Percentiles rank a stretch among this genome's conserved stretches.
Conservation (phyloP, 2,113 vertebrate genomes). For the Agapornis roseicollis region DNA sequence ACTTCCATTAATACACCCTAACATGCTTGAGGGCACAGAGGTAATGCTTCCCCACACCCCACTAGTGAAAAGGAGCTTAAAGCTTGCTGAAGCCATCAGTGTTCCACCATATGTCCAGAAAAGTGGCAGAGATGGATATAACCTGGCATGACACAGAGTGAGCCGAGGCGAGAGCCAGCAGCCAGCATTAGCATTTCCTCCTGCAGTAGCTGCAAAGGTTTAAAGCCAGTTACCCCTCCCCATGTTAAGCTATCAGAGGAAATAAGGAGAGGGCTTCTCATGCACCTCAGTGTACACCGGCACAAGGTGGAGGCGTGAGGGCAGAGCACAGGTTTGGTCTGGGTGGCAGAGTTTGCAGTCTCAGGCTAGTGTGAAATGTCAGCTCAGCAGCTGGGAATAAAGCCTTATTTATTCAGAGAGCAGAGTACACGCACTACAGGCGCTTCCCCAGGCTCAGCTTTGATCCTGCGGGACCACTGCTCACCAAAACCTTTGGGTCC, state of each 20-base stretch:
- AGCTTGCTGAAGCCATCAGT: neutral
- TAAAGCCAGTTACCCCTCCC: neutral
- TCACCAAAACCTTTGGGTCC: neutral
- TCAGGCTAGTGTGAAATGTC: neutral
- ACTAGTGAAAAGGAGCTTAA: neutral
- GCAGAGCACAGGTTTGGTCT: neutral
- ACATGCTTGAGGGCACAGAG: neutral
- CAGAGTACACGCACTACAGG: neutral
- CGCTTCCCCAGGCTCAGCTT: neutral
- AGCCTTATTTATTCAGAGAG: neutral
- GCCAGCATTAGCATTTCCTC: neutral
- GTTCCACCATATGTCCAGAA: neutral
- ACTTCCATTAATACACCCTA: fast-evolving
- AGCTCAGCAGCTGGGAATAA: neutral
- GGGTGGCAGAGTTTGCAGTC: neutral
- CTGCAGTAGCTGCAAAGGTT: neutral
- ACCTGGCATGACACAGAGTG: neutral
- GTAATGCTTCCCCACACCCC: neutral
- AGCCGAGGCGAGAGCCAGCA: neutral
- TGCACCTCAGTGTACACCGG: neutral
- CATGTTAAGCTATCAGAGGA: neutral
- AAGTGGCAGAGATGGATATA: neutral
- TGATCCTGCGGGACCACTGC: neutral
- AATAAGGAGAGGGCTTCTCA: neutral
- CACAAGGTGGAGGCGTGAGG: neutral